Percentiles rank a stretch among this genome's conserved stretches.
Evolutionary conservation across 2,113 vertebrate genomes (phyloP).

Genomic region (Bufo bufo): DNA sequence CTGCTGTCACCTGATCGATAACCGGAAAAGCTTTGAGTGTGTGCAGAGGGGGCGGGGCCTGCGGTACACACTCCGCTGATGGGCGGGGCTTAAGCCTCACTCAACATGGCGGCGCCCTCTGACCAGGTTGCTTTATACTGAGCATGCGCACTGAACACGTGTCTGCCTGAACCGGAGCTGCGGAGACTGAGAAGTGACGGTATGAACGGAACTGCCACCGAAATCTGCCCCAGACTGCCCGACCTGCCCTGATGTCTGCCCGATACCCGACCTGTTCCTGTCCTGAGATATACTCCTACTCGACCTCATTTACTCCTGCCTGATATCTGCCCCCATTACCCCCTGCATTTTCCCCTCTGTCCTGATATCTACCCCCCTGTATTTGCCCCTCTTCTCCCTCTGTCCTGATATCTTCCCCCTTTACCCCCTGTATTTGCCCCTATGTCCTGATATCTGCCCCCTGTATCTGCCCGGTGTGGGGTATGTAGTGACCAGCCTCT

Average conservation of each 20-base stretch:
- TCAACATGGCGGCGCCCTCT: neutral
- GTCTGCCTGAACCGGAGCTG: neutral
- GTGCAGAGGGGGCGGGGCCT: neutral
- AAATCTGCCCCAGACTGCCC: too few relatives aligned
- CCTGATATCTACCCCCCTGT: neutral
- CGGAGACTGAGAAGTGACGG: neutral
- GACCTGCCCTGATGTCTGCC: neutral
- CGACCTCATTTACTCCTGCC: neutral
- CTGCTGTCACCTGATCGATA: neutral
- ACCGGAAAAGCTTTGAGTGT: neutral
- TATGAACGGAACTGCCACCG: too few relatives aligned
- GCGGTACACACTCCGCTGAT: neutral
- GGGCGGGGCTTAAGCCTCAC: neutral
- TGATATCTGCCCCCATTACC: neutral
- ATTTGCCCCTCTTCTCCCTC: neutral
- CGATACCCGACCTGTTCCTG: neutral
- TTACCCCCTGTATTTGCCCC: too few relatives aligned
- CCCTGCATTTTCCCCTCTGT: neutral
- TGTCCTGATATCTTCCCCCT: neutral
- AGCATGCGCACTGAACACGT: neutral
- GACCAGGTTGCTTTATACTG: too few relatives aligned
- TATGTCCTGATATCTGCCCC: neutral
- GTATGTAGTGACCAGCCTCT: too few relatives aligned
- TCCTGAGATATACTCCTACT: neutral
- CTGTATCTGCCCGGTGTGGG: too few relatives aligned